Base-by-base conservation (phyloP, 1,140 invertebrate species). In the Zaprionus ghesquierei region DNA sequence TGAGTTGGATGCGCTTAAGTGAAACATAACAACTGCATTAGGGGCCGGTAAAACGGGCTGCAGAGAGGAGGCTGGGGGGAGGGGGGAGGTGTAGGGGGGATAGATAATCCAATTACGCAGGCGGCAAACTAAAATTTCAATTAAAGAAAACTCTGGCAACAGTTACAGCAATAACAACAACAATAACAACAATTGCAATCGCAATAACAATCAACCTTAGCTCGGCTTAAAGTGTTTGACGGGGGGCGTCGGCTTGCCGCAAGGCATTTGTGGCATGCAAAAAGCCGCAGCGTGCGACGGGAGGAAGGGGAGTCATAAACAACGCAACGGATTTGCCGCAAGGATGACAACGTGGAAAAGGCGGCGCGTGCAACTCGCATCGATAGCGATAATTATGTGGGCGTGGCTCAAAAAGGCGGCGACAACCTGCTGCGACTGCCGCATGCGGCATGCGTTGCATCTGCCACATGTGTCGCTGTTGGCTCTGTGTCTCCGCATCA, bases 21-120 rank as follows among this genome's bases (percentile, higher is more conserved):
- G 46, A 76, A 81, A 85, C 81, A 85, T 55, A 86, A 86, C 81
- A 85, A 85, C 77, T 85, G 69, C 81, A 86, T 85, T 85, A 85
- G 70, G 60, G 54, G 25, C 53, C 58, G 27, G 23, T 58, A 62
- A 60, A 27, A 10, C 49, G 27, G 3, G 27, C n/a, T n/a, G 29
- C 18, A 10, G n/a, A 13, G 18, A 9, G 9, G 31, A 15, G 54
- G 18, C 2, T 8, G 5, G 13, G 2, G n/a, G n/a, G 6, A 4
- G n/a, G 1, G 18, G 25, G 2, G 13, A 25, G 23, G n/a, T 20
- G n/a, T 20, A 8, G 22, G 18, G 20, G 13, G 22, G 10, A 29
- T 18, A 53, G 50, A 78, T 87, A 82, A 80, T 69, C 64, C 73
- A 84, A 77, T 85, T 85, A 69, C 20, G 56, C 54, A 60, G 50